phyloP scores from a whole-genome alignment of 2,113 vertebrate genomes.

The Hippoglossus stenolepis region DNA sequence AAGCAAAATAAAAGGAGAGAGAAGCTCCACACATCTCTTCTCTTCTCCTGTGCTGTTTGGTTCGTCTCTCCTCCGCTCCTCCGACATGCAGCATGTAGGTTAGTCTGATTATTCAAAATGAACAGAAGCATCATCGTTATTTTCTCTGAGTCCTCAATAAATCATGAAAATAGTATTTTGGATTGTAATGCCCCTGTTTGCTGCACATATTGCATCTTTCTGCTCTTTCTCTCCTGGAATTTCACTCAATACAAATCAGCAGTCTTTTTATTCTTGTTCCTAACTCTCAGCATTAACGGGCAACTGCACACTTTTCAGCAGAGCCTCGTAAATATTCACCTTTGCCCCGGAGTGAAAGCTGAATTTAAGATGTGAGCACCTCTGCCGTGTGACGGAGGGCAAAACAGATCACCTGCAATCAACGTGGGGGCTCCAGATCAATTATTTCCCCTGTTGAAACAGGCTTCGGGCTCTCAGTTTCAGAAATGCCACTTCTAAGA shows the following conservation, averaged over 20 bases:
- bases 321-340: conserved; percentile 14
- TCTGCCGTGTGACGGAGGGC: too few relatives aligned
- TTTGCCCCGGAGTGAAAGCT: conserved; percentile 37
- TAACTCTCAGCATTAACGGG: conserved; percentile 22
- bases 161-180: conserved; percentile 49
- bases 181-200: conserved; percentile 74
- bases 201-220: conserved; percentile 53
- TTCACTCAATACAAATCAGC: conserved; percentile 20
- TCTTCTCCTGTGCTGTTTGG: conserved; percentile 47
- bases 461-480: conserved; percentile 43
- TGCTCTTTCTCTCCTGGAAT: conserved; percentile 46
- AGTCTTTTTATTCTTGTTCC: not conserved
- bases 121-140: conserved; percentile 17
- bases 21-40: too few relatives aligned
- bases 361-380: conserved; percentile 20
- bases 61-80: conserved; percentile 49
- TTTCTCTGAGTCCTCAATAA: conserved; percentile 34
- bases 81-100: conserved; percentile 63
- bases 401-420: conserved; percentile 3
- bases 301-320: conserved; percentile 9
- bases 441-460: not conserved
- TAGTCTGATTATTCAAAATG: conserved; percentile 43
- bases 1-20: conserved; percentile 11
- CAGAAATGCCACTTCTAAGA: conserved; percentile 59
- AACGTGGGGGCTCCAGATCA: conserved; percentile 2